phyloP scores from a whole-genome alignment of 2,113 vertebrate genomes.

The Nothoprocta perdicaria region DNA sequence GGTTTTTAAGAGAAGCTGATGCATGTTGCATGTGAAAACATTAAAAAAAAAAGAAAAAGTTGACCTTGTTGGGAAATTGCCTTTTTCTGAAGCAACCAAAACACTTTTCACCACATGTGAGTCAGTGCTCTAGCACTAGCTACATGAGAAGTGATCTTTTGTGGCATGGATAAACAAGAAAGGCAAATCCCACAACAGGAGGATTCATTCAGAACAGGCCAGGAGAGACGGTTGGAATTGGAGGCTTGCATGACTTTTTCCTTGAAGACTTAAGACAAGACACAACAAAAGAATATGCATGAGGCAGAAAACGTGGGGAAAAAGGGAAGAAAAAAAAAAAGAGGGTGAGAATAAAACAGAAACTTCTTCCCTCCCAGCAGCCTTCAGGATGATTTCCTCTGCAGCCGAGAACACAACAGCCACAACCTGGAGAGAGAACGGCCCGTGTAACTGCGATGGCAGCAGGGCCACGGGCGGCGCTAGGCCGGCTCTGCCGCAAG shows the following conservation, averaged over 20 bases:
- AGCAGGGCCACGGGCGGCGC: too few relatives aligned
- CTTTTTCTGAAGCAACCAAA: not conserved
- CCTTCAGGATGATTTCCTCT: not conserved
- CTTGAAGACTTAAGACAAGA: not conserved
- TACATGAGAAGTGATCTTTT: not conserved
- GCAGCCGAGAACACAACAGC: not conserved
- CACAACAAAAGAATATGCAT: fast-evolving
- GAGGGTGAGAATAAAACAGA: not conserved
- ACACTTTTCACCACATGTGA: not conserved
- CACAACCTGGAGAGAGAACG: fast-evolving
- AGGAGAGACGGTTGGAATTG: not conserved
- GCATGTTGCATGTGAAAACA: not conserved
- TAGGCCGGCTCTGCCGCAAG: too few relatives aligned
- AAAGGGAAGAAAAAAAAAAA: not conserved
- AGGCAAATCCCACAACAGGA: not conserved
- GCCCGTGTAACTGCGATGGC: not conserved
- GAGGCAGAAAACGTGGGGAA: not conserved
- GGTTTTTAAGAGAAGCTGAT: not conserved
- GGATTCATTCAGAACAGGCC: not conserved
- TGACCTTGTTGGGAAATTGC: not conserved
- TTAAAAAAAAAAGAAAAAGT: not conserved
- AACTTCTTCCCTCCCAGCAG: not conserved
- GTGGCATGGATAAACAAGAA: not conserved
- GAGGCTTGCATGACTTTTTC: not conserved
- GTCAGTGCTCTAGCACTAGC: not conserved